These are phyloP conservation scores for Phrynocephalus vlangalii DNA, from an alignment of 2,797 vertebrate genomes.

Conservation along the genomic window DNA sequence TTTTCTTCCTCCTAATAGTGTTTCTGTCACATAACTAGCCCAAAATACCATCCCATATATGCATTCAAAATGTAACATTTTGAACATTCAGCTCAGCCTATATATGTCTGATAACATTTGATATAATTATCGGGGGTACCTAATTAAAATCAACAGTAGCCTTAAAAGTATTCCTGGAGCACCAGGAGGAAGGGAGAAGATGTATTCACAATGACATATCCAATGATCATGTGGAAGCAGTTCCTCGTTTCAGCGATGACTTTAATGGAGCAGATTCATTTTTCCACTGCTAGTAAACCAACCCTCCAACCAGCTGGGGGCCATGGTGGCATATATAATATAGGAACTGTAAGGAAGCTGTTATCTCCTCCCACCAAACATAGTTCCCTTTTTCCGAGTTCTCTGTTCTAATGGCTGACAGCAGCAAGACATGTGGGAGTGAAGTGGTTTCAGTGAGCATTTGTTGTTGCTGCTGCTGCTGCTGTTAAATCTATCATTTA, in stretches of 20 bases:
- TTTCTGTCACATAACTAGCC: background rate
- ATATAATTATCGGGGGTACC: conserved; percentile 64
- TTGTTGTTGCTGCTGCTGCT: conserved; percentile 53
- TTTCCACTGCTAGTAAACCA: conserved; percentile 50
- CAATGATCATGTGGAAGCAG: conserved; percentile 55
- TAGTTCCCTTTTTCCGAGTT: conserved; percentile 34
- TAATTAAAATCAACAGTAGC: conserved; percentile 69
- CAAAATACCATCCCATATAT: background rate
- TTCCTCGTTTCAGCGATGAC: conserved; percentile 64
- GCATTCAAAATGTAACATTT: background rate
- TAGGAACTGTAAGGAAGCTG: background rate
- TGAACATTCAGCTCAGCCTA: background rate
- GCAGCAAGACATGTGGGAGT: conserved; percentile 31
- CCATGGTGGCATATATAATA: background rate
- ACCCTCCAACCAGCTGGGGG: background rate
- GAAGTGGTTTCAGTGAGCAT: conserved; percentile 46
- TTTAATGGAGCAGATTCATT: conserved; percentile 60
- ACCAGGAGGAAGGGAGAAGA: conserved; percentile 46
- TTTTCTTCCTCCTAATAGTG: background rate
- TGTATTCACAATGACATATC: conserved; percentile 28
- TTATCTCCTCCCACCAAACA: background rate
- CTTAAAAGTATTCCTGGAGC: conserved; percentile 60
- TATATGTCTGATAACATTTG: conserved; percentile 59
- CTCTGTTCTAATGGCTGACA: conserved; percentile 33
- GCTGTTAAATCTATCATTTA: conserved; percentile 42